Conservation (phyloP, 2,797 vertebrate genomes). For the Picus viridis region DNA sequence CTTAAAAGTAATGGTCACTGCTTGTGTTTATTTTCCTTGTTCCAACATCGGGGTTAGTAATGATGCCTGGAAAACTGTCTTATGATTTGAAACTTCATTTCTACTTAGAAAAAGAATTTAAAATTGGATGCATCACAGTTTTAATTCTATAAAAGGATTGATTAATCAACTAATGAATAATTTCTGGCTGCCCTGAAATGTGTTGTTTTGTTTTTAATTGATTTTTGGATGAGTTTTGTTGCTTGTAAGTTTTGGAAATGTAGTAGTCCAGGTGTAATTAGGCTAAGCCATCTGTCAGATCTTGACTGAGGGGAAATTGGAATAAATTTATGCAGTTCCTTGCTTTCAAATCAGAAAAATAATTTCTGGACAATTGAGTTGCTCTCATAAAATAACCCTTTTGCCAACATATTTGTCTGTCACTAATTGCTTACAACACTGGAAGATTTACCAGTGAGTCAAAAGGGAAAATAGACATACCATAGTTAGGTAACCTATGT, state of each 20-base stretch:
- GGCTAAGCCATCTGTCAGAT: conserved; percentile 44
- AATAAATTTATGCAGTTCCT: conserved; percentile 47
- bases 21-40: conserved; percentile 6
- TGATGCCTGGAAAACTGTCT: background rate
- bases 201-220: background rate
- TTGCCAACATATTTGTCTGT: conserved; percentile 11
- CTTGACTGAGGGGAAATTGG: conserved; percentile 17
- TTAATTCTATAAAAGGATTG: background rate
- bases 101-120: background rate
- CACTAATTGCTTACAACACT: conserved; percentile 32
- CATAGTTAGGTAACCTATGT: background rate
- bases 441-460: background rate
- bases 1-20: background rate
- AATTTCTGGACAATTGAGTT: conserved; percentile 49
- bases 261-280: conserved; percentile 59
- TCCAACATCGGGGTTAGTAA: background rate
- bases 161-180: background rate
- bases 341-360: conserved; percentile 50
- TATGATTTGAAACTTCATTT: background rate
- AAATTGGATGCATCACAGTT: background rate
- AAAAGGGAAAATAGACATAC: background rate
- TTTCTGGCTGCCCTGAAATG: background rate
- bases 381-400: background rate
- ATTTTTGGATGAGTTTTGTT: conserved; percentile 20
- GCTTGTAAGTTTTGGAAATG: conserved; percentile 12